Percentiles rank a stretch among this genome's conserved stretches.
Evolutionary conservation across 1,140 invertebrate genomes (phyloP).

Genomic region (Scaptomyza hsui): DNA sequence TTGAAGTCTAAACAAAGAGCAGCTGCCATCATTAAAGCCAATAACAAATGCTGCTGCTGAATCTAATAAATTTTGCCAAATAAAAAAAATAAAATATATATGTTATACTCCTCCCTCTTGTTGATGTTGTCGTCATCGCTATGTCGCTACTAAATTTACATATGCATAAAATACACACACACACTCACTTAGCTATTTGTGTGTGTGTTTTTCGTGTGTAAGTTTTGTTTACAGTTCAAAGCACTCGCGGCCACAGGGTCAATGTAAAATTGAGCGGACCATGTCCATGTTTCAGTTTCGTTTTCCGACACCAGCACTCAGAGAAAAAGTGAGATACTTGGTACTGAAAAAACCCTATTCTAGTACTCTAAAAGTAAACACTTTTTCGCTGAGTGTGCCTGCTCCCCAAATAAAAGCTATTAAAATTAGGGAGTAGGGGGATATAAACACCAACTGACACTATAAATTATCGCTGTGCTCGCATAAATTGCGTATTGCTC

Average conservation of each 20-base stretch:
- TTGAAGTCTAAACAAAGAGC: slow-evolving; percentile 44
- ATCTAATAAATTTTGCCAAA: slow-evolving; percentile 60
- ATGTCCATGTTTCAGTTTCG: slow-evolving; percentile 48
- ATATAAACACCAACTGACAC: slow-evolving; percentile 10
- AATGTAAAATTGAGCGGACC: slow-evolving; percentile 51
- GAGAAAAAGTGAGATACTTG: neutral
- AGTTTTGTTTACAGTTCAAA: slow-evolving; percentile 59
- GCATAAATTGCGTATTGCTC: slow-evolving; percentile 12
- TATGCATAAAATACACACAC: slow-evolving; percentile 17
- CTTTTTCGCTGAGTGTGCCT: neutral
- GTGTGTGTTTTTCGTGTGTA: slow-evolving; percentile 10
- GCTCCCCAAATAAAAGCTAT: neutral
- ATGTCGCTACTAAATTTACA: slow-evolving; percentile 31
- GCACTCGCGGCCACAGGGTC: slow-evolving; percentile 63
- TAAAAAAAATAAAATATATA: slow-evolving; percentile 4
- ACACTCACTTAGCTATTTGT: slow-evolving; percentile 14
- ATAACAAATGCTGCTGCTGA: slow-evolving; percentile 33
- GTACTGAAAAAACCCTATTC: no score
- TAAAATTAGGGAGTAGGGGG: neutral
- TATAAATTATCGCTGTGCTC: slow-evolving; percentile 29
- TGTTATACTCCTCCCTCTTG: slow-evolving; percentile 18
- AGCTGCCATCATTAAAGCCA: slow-evolving; percentile 30
- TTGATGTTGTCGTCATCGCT: slow-evolving; percentile 59
- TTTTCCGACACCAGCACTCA: slow-evolving; percentile 20
- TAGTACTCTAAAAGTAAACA: no score